These are phyloP conservation scores for Egretta garzetta DNA, from an alignment of 2,113 vertebrate species.

Conservation along the genomic window DNA sequence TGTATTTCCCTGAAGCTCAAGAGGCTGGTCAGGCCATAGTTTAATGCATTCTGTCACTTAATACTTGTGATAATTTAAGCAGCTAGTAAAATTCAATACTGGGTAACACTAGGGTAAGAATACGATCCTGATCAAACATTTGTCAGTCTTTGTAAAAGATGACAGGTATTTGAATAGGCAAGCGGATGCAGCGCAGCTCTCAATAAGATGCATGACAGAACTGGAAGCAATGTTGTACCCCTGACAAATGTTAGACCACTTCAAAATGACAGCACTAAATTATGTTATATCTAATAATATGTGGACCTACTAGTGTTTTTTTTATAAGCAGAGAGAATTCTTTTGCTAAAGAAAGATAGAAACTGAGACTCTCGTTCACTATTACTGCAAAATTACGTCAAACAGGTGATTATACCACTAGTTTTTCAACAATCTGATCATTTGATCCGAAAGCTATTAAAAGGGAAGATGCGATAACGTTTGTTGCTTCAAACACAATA, in stretches of 20 bases:
- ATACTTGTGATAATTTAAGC: conserved; percentile 73
- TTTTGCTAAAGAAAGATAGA: conserved; percentile 33
- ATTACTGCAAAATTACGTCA: conserved; percentile 60
- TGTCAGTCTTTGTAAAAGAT: conserved; percentile 76
- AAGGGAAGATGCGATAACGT: background rate
- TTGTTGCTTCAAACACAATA: background rate
- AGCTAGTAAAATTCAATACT: conserved; percentile 64
- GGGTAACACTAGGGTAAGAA: conserved; percentile 51
- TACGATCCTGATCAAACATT: conserved; percentile 76
- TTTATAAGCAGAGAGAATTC: conserved; percentile 42
- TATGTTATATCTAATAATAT: conserved; percentile 44
- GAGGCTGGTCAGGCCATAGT: conserved; percentile 62
- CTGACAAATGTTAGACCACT: conserved; percentile 73
- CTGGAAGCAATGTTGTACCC: conserved; percentile 16
- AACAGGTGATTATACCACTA: background rate
- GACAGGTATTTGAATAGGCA: conserved; percentile 75
- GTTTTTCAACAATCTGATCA: background rate
- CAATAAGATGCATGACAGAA: conserved; percentile 63
- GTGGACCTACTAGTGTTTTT: background rate
- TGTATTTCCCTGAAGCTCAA: conserved; percentile 1
- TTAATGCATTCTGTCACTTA: conserved; percentile 80
- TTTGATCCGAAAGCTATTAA: background rate
- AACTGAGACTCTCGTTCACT: conserved; percentile 43
- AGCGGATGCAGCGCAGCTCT: conserved; percentile 60
- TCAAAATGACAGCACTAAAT: conserved; percentile 74